Conservation (phyloP, 2,888 invertebrate species). For the Tuberolachnus salignus region DNA sequence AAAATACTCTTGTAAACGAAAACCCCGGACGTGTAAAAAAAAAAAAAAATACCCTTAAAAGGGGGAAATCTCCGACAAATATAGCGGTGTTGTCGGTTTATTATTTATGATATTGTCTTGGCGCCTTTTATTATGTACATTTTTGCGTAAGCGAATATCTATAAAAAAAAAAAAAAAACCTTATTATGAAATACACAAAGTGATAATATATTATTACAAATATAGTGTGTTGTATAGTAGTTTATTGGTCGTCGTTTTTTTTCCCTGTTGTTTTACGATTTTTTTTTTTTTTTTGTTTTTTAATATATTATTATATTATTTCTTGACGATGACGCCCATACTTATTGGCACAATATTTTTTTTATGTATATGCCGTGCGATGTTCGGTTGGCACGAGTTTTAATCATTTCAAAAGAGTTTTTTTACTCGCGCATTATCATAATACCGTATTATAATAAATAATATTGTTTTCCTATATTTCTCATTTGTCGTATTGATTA, state of each 20-base stretch:
- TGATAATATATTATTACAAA: not conserved
- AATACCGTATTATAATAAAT: too few relatives aligned
- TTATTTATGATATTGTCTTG: conserved; percentile 43
- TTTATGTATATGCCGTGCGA: too few relatives aligned
- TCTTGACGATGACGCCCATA: not conserved
- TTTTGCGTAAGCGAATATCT: not conserved
- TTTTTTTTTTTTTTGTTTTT: too few relatives aligned
- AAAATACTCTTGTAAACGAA: conserved; percentile 5
- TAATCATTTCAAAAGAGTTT: too few relatives aligned
- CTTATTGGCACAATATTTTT: not conserved
- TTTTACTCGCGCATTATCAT: too few relatives aligned
- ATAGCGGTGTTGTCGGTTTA: conserved; percentile 36
- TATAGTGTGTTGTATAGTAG: not conserved
- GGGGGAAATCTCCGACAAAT: conserved; percentile 37
- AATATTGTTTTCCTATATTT: too few relatives aligned
- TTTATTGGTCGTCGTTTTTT: too few relatives aligned
- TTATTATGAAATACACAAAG: not conserved
- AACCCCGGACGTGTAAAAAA: conserved; percentile 22
- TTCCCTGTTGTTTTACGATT: not conserved
- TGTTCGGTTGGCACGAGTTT: too few relatives aligned
- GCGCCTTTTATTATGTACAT: not conserved
- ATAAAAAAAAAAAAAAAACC: not conserved
- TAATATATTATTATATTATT: not conserved
- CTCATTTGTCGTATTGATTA: too few relatives aligned
- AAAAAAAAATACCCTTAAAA: conserved; percentile 14